A percentile compares a stretch with the other conserved stretches of the same genome.
Conservation (phyloP, 2,797 vertebrate genomes). For the Neomorphus geoffroyi region DNA sequence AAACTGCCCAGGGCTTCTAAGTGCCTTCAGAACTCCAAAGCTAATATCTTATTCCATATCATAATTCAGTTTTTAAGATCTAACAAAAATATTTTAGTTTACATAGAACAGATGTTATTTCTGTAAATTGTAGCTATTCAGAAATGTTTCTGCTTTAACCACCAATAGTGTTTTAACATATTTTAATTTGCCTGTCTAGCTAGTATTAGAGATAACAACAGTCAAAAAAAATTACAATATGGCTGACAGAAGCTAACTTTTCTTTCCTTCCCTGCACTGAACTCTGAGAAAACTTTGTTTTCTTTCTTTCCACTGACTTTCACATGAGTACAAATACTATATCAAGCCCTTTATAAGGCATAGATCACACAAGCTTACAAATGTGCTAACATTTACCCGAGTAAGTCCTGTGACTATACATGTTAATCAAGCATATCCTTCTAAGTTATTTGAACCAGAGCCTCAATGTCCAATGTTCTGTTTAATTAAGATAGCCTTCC, state of each 20-base stretch:
- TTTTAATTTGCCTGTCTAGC: neutral
- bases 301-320: neutral
- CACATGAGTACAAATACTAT: neutral
- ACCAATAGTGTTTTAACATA: neutral
- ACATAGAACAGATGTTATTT: neutral
- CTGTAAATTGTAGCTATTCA: neutral
- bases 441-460: neutral
- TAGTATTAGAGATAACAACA: neutral
- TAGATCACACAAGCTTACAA: neutral
- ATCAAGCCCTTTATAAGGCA: neutral
- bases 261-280: neutral
- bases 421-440: accelerated
- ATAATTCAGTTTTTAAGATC: neutral
- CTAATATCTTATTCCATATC: neutral
- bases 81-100: neutral
- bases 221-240: neutral
- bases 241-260: neutral
- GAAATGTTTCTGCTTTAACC: neutral
- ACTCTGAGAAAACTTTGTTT: neutral
- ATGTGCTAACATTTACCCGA: neutral
- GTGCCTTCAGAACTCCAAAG: neutral
- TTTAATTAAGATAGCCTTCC: neutral
- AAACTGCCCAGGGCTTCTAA: constrained; percentile 37
- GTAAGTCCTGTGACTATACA: accelerated
- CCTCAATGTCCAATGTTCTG: neutral